A percentile compares a stretch with the other conserved stretches of the same genome.
Evolutionary conservation across 1,140 invertebrate genomes (phyloP).

Genomic region (Caenorhabditis remanei): DNA sequence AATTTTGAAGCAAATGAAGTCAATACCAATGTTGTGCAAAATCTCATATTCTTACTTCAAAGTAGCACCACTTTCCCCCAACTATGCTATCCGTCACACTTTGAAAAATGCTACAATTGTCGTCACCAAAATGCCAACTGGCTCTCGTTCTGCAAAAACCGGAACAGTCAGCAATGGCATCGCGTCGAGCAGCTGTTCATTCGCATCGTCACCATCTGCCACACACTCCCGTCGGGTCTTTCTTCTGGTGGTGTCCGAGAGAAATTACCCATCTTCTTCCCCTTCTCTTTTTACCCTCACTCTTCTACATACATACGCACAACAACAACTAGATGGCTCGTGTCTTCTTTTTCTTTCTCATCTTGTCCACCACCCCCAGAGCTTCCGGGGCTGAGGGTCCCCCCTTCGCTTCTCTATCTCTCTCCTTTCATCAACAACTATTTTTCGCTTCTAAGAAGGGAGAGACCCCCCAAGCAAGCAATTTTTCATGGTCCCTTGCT

Average conservation of each 20-base stretch:
- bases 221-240: neutral
- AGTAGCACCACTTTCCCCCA: too few species aligned
- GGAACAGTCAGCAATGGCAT: conserved; percentile 8
- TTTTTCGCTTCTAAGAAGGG: neutral
- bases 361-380: neutral
- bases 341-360: conserved; percentile 7
- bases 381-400: neutral
- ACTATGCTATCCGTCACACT: too few species aligned
- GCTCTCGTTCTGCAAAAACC: conserved; percentile 27
- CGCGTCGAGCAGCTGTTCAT: neutral
- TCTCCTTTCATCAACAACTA: neutral
- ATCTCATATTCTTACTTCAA: too few species aligned
- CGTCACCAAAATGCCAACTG: neutral
- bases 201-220: conserved; percentile 31
- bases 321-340: conserved; percentile 11
- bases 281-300: neutral
- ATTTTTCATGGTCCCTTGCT: conserved; percentile 47
- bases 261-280: neutral
- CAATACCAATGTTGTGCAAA: too few species aligned
- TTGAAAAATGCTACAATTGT: neutral
- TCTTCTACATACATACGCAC: neutral
- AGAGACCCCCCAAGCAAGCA: conserved; percentile 37
- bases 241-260: conserved; percentile 1
- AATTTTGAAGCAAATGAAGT: too few species aligned
- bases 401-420: neutral